These are phyloP conservation scores for Papilio glaucus DNA, from an alignment of 1,140 invertebrate species.

Conservation along the genomic window DNA sequence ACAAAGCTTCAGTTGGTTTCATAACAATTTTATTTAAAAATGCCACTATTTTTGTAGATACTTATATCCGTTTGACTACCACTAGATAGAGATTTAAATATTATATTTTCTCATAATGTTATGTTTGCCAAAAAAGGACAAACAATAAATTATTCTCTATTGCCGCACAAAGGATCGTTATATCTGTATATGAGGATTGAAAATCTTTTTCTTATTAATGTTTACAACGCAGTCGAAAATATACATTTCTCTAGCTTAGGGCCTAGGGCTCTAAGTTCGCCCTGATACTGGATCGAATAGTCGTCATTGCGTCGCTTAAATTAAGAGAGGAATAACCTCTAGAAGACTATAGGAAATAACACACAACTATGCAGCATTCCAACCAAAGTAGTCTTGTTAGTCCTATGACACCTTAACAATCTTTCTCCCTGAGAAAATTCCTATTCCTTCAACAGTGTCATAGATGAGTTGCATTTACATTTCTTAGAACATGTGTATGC, in stretches of 20 bases:
- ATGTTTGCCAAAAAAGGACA: slow-evolving; percentile 72
- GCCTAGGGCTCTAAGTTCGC: background rate
- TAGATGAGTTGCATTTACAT: slow-evolving; percentile 77
- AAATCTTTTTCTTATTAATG: slow-evolving; percentile 14
- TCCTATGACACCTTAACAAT: slow-evolving; percentile 34
- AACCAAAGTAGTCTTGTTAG: background rate
- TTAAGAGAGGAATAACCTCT: slow-evolving; percentile 53
- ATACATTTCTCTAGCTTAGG: background rate
- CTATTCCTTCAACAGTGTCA: slow-evolving; percentile 70
- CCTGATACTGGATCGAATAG: background rate
- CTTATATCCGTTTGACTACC: slow-evolving; percentile 80
- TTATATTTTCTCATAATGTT: slow-evolving; percentile 79
- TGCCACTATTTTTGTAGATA: slow-evolving; percentile 83
- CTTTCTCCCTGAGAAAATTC: slow-evolving; percentile 70
- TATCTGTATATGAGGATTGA: slow-evolving; percentile 21
- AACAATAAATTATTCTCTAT: slow-evolving; percentile 64
- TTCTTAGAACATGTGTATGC: slow-evolving; percentile 64
- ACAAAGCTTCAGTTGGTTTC: slow-evolving; percentile 67
- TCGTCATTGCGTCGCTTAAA: slow-evolving; percentile 58
- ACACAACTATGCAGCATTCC: background rate
- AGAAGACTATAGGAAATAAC: slow-evolving; percentile 45
- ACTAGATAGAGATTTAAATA: slow-evolving; percentile 80
- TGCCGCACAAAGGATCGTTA: slow-evolving; percentile 57
- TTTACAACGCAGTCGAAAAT: slow-evolving; percentile 12
- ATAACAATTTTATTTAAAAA: slow-evolving; percentile 73